phyloP scores from a whole-genome alignment of 1,140 invertebrate species.

The Hestina assimilis region DNA sequence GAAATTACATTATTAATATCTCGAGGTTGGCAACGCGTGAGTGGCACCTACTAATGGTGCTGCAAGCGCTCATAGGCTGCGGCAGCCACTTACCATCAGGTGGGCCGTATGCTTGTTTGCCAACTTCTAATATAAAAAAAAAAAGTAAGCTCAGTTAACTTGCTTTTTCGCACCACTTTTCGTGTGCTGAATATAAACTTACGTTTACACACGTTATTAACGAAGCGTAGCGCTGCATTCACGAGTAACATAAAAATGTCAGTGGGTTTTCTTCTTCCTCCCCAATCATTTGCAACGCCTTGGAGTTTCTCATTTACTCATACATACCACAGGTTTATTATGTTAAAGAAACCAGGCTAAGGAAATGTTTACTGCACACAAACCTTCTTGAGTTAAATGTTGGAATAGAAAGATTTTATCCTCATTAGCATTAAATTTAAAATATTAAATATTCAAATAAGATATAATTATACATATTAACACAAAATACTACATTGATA shows the following conservation, averaged over 20 bases:
- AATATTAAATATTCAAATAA: no score
- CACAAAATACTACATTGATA: no score
- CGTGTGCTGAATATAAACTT: not conserved
- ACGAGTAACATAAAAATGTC: not conserved
- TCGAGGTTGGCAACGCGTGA: no score
- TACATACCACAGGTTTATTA: not conserved
- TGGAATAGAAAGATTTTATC: not conserved
- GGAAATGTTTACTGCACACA: not conserved
- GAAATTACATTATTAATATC: no score
- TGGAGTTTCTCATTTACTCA: constrained; percentile 12
- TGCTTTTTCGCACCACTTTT: not conserved
- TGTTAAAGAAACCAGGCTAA: not conserved
- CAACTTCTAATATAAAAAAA: no score
- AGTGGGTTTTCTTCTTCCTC: not conserved
- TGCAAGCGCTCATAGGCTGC: no score
- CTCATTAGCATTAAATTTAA: no score
- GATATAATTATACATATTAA: no score
- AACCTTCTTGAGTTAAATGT: not conserved
- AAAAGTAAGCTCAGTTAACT: no score
- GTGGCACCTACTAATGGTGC: no score
- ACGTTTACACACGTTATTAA: constrained; percentile 3
- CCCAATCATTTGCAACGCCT: constrained; percentile 7
- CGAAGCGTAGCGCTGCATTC: not conserved
- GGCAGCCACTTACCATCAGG: no score
- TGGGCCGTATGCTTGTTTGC: no score